phyloP scores from a whole-genome alignment of 2,113 vertebrate genomes.

The Tamias sibiricus region DNA sequence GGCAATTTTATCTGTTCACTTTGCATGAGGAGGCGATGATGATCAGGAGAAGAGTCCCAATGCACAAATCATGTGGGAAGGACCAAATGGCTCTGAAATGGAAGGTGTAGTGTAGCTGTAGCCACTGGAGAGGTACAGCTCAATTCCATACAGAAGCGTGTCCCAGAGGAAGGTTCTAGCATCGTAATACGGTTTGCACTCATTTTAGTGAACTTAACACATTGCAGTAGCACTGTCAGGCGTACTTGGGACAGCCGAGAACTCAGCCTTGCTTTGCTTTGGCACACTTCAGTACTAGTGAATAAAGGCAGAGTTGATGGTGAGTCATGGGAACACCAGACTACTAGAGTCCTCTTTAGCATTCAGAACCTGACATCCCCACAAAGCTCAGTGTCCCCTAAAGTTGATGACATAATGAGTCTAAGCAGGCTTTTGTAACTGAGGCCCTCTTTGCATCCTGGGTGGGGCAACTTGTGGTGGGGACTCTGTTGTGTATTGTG shows the following conservation, averaged over 20 bases:
- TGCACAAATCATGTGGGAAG: neutral
- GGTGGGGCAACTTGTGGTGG: neutral
- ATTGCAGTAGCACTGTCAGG: neutral
- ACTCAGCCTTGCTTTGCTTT: neutral
- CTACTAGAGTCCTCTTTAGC: neutral
- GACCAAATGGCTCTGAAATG: neutral
- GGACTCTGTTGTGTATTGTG: accelerated
- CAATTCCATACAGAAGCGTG: neutral
- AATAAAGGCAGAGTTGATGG: neutral
- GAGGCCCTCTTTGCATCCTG: neutral
- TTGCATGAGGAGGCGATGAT: neutral
- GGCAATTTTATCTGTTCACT: neutral
- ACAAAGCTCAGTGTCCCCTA: neutral
- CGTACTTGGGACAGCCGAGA: neutral
- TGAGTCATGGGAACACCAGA: neutral
- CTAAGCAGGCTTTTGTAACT: neutral
- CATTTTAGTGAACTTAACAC: neutral
- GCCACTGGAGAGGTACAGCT: neutral
- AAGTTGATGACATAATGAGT: neutral
- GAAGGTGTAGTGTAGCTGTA: neutral
- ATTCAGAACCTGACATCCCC: neutral
- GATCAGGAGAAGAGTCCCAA: neutral
- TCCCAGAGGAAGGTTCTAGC: neutral
- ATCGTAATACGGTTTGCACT: neutral
- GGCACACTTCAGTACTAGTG: neutral